Base-by-base conservation (phyloP, 2,113 vertebrate species). In the Petromus typicus region DNA sequence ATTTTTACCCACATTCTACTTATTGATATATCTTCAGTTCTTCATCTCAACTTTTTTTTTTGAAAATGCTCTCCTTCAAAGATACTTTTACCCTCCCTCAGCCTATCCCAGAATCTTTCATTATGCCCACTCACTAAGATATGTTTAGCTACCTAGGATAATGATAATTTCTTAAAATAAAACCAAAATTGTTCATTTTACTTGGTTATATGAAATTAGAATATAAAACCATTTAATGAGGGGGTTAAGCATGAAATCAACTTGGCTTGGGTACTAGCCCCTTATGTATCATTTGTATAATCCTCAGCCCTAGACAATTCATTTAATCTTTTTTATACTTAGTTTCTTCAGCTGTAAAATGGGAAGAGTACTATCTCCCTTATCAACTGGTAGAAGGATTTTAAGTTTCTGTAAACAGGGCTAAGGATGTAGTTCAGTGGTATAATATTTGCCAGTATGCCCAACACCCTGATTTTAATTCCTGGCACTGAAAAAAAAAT, bases 141-240 rank as follows among this genome's bases (percentile, higher is more conserved):
- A 94, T 91, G 96, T 97, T 96, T 97, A 96, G 91, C 95, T 93
- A 95, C 89, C 91, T 81, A 87, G 27, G 91, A 87, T 76, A 95
- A 98, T 86, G 90, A 89, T 95, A 96, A 97, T 85, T 96, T 94
- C 97, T 97, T 96, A 96, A 96, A 96, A 96, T 96, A 96, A 91
- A 87, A 90, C 76, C 80, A 89, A 96, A 97, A 97, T 86, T 85
- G 43, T 96, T 96, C 96, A 89, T 71, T 67, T 92, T 71, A 93
- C 92, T 95, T 95, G 75, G 91, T 93, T 95, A 94, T 94, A 91
- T 80, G 91, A 96, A 83, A 96, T 73, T 63, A 95, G 59, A 95
- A 75, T 95, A 95, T 92, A 90, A 92, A 57, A 82, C 45, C 71
- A 93, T 54, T 94, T 92, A 93, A 95, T 43, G 73, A 51, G 17